Percentiles rank a stretch among this genome's conserved stretches.
Evolutionary conservation across 2,797 vertebrate genomes (phyloP).

Genomic region (Sebastes diploproa): DNA sequence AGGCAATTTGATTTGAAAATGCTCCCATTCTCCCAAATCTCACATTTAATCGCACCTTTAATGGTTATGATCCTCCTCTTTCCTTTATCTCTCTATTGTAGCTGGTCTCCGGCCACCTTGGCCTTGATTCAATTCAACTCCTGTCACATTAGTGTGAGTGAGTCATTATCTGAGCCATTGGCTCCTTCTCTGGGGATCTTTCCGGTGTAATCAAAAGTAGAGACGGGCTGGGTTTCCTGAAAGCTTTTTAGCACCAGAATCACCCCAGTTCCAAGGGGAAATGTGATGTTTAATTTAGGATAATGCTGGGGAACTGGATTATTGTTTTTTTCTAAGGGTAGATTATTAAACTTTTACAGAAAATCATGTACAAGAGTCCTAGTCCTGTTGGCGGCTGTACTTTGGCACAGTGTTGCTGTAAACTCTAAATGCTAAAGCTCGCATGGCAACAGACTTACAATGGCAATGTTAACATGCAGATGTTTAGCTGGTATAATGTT

Average conservation of each 20-base stretch:
- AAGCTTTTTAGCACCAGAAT: constrained; percentile 10
- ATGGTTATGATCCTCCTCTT: constrained; percentile 16
- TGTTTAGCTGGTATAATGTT: background rate
- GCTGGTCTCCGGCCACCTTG: constrained; percentile 5
- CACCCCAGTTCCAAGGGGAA: background rate
- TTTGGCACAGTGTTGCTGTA: background rate
- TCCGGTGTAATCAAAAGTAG: constrained; percentile 28
- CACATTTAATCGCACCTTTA: too few species aligned
- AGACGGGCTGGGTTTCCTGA: constrained; percentile 42
- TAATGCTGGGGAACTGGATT: background rate
- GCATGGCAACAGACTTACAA: background rate
- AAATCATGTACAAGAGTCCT: background rate
- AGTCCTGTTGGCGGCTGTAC: background rate
- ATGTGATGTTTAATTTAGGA: background rate
- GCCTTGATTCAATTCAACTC: constrained; percentile 40
- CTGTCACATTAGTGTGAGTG: constrained; percentile 39
- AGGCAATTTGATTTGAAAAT: too few species aligned
- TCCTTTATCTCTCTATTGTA: constrained; percentile 22
- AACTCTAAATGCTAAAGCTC: background rate
- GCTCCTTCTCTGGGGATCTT: constrained; percentile 28
- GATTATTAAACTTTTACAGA: constrained; percentile 9
- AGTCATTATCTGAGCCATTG: constrained; percentile 41
- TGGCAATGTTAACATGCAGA: too few species aligned
- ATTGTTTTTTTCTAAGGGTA: background rate
- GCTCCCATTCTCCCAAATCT: too few species aligned